Percentiles rank a stretch among this genome's conserved stretches.
phyloP scores from a whole-genome alignment of 1,140 invertebrate genomes.

The Bombus polaris region DNA sequence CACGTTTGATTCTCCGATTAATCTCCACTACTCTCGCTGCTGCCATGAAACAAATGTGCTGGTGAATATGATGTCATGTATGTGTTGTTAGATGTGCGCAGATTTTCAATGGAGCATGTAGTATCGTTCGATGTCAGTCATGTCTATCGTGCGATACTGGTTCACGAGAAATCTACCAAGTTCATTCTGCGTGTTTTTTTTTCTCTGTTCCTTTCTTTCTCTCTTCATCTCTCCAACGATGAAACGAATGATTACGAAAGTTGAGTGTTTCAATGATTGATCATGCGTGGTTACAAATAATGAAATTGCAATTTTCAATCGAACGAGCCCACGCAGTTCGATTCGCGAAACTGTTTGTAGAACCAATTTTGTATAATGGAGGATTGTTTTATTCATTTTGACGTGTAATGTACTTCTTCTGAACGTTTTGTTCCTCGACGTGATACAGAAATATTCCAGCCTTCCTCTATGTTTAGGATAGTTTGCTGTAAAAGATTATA shows the following conservation, averaged over 20 bases:
- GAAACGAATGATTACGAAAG: not conserved
- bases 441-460: not conserved
- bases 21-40: conserved; percentile 56
- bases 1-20: conserved; percentile 46
- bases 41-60: conserved; percentile 64
- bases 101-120: conserved; percentile 74
- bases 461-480: not conserved
- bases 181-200: not conserved
- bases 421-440: not conserved
- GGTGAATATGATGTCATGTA: conserved; percentile 64
- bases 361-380: not conserved
- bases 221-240: not conserved
- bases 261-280: not conserved
- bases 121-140: conserved; percentile 66
- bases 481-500: too few species aligned
- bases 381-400: not conserved
- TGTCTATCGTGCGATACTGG: conserved; percentile 25
- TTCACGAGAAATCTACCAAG: not conserved
- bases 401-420: not conserved
- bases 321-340: not conserved
- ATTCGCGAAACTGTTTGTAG: not conserved
- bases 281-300: not conserved
- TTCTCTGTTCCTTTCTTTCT: not conserved
- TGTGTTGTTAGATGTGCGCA: conserved; percentile 63
- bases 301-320: conserved; percentile 1